A percentile compares a stretch with the other conserved stretches of the same genome.
Conservation (phyloP, 35 echinoderm and acorn worm genomes). For the Heliocidaris erythrogramma region DNA sequence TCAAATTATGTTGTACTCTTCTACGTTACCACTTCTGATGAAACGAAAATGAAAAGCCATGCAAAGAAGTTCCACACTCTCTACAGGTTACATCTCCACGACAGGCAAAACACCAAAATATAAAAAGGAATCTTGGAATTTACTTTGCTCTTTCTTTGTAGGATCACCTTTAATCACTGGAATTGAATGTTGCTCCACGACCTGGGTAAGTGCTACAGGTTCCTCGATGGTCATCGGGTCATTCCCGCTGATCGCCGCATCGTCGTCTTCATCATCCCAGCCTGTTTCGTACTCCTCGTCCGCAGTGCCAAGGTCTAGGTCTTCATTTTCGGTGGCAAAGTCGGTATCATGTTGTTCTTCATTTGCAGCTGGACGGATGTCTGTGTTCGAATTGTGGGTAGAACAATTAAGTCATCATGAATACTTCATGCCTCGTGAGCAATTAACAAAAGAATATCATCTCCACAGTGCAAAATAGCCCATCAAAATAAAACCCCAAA, state of each 20-base stretch:
- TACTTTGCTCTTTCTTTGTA: constrained; percentile 18
- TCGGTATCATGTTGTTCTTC: neutral
- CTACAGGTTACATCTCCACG: neutral
- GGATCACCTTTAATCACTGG: constrained; percentile 44
- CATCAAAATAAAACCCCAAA: too few relatives aligned
- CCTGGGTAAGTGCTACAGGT: neutral
- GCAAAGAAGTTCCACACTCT: neutral
- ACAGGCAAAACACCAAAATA: neutral
- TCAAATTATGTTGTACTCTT: neutral
- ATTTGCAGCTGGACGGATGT: neutral
- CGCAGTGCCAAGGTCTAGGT: neutral
- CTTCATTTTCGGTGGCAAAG: neutral
- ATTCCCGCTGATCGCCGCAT: neutral
- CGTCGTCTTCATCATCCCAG: neutral
- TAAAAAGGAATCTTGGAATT: constrained; percentile 20
- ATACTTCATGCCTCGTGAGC: neutral
- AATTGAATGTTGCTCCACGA: neutral
- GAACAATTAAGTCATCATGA: neutral
- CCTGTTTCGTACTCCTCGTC: constrained; percentile 5
- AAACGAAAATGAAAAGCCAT: constrained; percentile 16
- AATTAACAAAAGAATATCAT: neutral
- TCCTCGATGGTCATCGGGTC: neutral
- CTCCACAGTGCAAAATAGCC: too few relatives aligned
- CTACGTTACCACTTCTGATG: neutral
- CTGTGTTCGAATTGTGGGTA: neutral